Evolutionary conservation across 2,888 invertebrate species (phyloP).

Genomic region (Sesia bembeciformis): DNA sequence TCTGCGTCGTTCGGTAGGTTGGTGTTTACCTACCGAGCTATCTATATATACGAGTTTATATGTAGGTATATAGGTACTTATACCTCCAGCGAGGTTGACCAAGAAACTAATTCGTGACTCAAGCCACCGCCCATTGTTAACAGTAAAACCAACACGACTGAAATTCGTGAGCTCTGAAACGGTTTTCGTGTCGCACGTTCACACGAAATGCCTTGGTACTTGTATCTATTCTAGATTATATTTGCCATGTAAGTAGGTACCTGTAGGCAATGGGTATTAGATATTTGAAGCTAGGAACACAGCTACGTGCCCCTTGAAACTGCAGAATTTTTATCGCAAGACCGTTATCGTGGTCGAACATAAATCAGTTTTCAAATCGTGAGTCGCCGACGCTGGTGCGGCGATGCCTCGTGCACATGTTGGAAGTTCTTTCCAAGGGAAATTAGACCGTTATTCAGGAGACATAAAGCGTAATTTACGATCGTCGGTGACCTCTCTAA

Average conservation of each 20-base stretch:
- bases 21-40: too few species aligned
- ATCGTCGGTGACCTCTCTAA: slow-evolving; percentile 32
- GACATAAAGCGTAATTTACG: slow-evolving; percentile 55
- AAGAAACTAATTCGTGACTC: background rate
- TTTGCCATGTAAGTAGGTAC: background rate
- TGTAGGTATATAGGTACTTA: too few species aligned
- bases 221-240: background rate
- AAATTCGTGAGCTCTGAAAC: slow-evolving; percentile 39
- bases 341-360: slow-evolving; percentile 71
- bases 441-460: slow-evolving; percentile 33
- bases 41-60: too few species aligned
- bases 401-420: slow-evolving; percentile 42
- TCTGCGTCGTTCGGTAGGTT: too few species aligned
- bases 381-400: slow-evolving; percentile 52
- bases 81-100: too few species aligned
- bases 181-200: slow-evolving; percentile 44
- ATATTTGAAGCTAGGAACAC: background rate
- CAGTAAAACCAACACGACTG: slow-evolving; percentile 32
- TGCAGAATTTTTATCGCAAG: slow-evolving; percentile 68
- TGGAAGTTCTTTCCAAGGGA: slow-evolving; percentile 27
- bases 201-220: background rate
- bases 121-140: background rate
- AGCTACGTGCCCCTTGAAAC: slow-evolving; percentile 38
- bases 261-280: too few species aligned
- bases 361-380: slow-evolving; percentile 74